Evolutionary conservation across 2,797 vertebrate genomes (phyloP), one percentile per base, ranked within the genome.

Genomic region (Lerista edwardsae): DNA sequence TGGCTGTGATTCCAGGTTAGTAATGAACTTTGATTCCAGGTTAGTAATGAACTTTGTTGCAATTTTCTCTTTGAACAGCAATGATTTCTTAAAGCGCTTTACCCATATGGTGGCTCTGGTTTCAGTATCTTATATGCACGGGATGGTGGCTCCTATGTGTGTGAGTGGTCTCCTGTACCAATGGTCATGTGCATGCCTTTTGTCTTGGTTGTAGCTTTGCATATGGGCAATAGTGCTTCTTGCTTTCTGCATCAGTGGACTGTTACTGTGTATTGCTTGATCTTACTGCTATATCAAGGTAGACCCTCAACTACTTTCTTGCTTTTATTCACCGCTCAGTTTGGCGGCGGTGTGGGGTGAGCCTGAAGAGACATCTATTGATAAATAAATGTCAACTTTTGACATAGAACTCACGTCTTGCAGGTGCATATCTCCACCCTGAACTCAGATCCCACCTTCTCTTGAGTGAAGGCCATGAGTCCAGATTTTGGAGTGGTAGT

Each of bases 1-100:
- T 94, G 93, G 90, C 90, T 93, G 90, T 94, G 86, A 94, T 94
- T 94, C 91, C 93, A 94, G 94, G 94, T 95, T 93, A 78, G 94
- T 92, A 90, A 84, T 87, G 83, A 36, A 27, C 21, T 90, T 75
- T 94, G 86, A 94, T 94, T 94, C 91, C 93, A 94, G 94, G 94
- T 95, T 93, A 78, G 94, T 92, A 90, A 84, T 87, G 83, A 36
- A 27, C 21, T 87, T 41, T 80, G 62, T 19, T 34, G 34, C 62
- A 73, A 25, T 72, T 39, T 79, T 84, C 21, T 74, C 41, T 62
- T 51, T 31, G 61, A 61, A 61, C 29, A 73, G 27, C 27, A 34
- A 51, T 25, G 39, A 72, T 51, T 79, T 12, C n/a, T 75, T 36
- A 68, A 68, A 85, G 44, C 14, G 27, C 8, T 25, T 67, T 68